phyloP scores from a whole-genome alignment of 37 sponge, comb jelly and placozoan species.

The Bolinopsis microptera region DNA sequence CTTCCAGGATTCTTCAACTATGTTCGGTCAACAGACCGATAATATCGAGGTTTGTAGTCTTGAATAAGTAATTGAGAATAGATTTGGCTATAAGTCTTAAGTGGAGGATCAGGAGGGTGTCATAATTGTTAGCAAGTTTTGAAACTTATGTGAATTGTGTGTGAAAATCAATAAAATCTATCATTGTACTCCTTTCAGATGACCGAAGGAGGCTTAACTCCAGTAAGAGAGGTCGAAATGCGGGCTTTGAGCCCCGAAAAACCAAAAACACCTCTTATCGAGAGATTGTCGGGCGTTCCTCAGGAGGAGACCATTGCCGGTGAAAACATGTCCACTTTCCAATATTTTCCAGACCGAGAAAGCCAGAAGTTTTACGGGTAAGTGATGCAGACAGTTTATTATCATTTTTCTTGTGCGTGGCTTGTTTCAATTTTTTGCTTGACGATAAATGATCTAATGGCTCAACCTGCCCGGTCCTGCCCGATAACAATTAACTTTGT shows the following conservation, averaged over 20 bases:
- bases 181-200: neutral
- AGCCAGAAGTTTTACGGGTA: conserved; percentile 54
- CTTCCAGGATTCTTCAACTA: neutral
- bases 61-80: too few species aligned
- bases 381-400: neutral
- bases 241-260: neutral
- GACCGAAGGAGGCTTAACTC: neutral
- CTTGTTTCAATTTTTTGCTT: neutral
- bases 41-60: neutral
- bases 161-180: neutral
- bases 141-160: too few species aligned
- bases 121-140: too few species aligned
- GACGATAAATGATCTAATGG: neutral
- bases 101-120: too few species aligned
- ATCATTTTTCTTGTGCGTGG: neutral
- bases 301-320: neutral
- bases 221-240: neutral
- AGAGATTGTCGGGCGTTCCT: conserved; percentile 4
- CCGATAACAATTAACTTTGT: too few species aligned
- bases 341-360: neutral
- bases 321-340: neutral
- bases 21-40: neutral
- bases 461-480: neutral
- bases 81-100: too few species aligned
- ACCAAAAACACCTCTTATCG: conserved; percentile 5